These are phyloP conservation scores for Apodemia duryi DNA, from an alignment of 2,888 invertebrate species.

Conservation along the genomic window DNA sequence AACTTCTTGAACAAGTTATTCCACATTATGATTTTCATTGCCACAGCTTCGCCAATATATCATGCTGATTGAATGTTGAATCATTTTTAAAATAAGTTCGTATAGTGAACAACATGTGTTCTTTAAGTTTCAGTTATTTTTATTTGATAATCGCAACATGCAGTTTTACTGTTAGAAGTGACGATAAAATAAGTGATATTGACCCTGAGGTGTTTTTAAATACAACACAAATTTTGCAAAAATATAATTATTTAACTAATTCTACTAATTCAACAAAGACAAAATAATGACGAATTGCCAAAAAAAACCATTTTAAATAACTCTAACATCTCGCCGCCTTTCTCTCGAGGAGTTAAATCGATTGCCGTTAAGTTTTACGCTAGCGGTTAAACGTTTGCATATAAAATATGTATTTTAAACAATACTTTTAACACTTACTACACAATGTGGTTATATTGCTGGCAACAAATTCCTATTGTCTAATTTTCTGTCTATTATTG, in stretches of 20 bases:
- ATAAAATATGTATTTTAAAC: conserved; percentile 4
- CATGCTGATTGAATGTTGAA: neutral
- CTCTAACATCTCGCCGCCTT: neutral
- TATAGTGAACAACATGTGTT: neutral
- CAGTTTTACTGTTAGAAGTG: conserved; percentile 26
- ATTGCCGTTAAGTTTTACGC: neutral
- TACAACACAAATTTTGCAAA: conserved; percentile 53
- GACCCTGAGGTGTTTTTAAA: conserved; percentile 49
- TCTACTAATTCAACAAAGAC: no score
- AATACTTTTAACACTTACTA: conserved; percentile 2
- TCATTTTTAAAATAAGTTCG: neutral
- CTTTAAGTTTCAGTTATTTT: neutral
- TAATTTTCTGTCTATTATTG: neutral
- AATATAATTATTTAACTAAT: conserved; percentile 48
- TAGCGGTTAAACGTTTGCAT: neutral
- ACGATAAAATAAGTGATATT: conserved; percentile 29
- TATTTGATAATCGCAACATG: neutral
- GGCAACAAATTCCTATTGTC: conserved; percentile 1
- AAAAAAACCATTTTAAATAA: neutral
- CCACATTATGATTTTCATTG: neutral
- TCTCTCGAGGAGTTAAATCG: neutral
- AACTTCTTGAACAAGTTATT: neutral
- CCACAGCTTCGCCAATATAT: neutral
- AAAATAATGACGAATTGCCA: no score
- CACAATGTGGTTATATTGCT: conserved; percentile 1